Conservation (phyloP, 2,113 vertebrate genomes). For the Hylia prasina region DNA sequence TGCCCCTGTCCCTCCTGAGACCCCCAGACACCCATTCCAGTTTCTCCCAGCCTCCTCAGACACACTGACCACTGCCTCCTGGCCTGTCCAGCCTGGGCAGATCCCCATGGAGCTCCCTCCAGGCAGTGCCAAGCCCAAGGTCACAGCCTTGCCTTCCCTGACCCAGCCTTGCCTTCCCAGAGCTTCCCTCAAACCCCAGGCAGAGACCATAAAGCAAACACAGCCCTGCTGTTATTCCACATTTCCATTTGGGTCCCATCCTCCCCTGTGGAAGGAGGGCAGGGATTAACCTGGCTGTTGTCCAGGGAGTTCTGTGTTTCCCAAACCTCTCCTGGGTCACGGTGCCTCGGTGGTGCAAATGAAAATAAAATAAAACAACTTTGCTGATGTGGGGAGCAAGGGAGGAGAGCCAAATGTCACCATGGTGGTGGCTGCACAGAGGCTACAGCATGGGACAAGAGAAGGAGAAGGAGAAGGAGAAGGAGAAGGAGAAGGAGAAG, state of each 20-base stretch:
- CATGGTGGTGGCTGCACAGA: background rate
- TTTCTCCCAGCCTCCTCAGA: too few relatives aligned
- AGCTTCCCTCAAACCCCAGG: background rate
- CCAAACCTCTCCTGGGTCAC: background rate
- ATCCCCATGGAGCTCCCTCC: accelerated
- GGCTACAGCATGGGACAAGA: background rate
- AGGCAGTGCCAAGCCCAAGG: accelerated
- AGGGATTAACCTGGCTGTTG: background rate
- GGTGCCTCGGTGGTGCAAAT: accelerated
- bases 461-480: too few relatives aligned
- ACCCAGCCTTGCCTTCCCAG: background rate
- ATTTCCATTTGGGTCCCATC: accelerated
- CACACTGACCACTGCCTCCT: background rate
- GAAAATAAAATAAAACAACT: background rate
- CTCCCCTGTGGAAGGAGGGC: accelerated
- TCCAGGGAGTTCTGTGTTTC: background rate
- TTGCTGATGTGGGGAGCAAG: background rate
- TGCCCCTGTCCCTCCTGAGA: background rate
- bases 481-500: background rate
- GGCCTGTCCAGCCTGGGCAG: accelerated
- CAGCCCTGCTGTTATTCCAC: background rate
- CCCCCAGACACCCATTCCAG: too few relatives aligned
- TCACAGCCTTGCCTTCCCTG: background rate
- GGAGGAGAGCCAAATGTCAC: background rate
- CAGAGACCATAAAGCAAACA: background rate